Evolutionary conservation across 2,113 vertebrate species (phyloP), one percentile per base, ranked within the genome.

Genomic region (Struthio camelus): DNA sequence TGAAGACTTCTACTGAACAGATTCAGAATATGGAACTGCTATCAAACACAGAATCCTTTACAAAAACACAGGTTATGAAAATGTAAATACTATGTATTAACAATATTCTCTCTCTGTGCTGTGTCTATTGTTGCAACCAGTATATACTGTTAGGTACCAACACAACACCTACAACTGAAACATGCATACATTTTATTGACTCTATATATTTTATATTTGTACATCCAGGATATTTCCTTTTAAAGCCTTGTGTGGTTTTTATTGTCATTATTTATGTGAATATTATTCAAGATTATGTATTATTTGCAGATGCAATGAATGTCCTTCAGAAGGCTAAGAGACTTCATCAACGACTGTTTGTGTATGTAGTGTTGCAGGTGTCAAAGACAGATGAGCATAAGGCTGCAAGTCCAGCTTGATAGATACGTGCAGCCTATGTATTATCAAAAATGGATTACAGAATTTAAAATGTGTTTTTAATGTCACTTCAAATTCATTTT

Each of bases 401-500:
- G 80, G 25, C 42, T 79, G 70, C 65, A 92, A 92, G 94, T 87
- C 83, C 69, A 51, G 56, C 56, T 66, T 89, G 91, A 92, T 56
- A 85, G 83, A 85, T 70, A 58, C 25, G 44, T 76, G 66, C 48
- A 89, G 54, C 62, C 81, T 77, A 81, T 58, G 51, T 70, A 87
- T 59, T 89, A 94, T 95, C 88, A 94, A 93, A 96, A 93, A 95
- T 73, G 89, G 73, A 90, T 88, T 96, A 80, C 65, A 73, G 84
- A 88, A 95, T 95, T 94, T 95, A 73, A 90, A 93, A 95, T 81
- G 50, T 94, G 90, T 96, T 94, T 96, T 59, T 87, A 93, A 96
- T 94, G 82, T 94, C 84, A 90, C 69, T 87, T 94, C 88, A 90
- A 85, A 94, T 95, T 92, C 42, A 89, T 64, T 73, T 97, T 95